Evolutionary conservation across 2,888 invertebrate species (phyloP).

Genomic region (Siphlonurus alternatus): DNA sequence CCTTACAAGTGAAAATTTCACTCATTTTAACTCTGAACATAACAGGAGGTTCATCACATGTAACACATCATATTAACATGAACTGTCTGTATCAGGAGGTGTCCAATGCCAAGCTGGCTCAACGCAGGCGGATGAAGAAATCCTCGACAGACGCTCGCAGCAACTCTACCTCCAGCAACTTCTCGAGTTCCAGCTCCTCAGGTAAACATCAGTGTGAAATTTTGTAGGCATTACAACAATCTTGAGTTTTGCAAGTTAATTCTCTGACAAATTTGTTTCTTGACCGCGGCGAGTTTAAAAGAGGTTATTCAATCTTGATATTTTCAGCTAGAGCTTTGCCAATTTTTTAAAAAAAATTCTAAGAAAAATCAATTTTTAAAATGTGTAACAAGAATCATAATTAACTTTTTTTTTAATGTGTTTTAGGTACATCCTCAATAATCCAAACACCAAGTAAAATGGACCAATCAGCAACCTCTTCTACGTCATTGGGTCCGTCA

Average conservation of each 20-base stretch:
- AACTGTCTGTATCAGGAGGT: conserved; percentile 37
- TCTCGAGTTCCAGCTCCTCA: conserved; percentile 23
- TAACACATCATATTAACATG: background rate
- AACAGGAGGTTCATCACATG: background rate
- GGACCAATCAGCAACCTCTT: conserved; percentile 17
- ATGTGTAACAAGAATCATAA: no score
- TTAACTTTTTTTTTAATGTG: no score
- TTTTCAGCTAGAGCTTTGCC: no score
- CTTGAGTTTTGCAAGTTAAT: background rate
- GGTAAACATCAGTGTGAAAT: conserved; percentile 16
- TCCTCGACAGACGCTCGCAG: conserved; percentile 29
- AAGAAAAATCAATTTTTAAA: no score
- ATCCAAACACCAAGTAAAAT: conserved; percentile 18
- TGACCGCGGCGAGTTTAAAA: background rate
- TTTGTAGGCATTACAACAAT: background rate
- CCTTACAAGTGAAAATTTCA: no score
- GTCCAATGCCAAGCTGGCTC: conserved; percentile 48
- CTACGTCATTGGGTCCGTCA: background rate
- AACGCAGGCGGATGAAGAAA: conserved; percentile 43
- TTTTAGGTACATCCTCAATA: conserved; percentile 20
- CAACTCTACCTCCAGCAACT: conserved; percentile 26
- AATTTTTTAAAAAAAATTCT: no score
- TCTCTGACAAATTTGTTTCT: background rate
- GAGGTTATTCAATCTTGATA: background rate
- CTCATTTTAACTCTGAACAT: no score